Evolutionary conservation across 2,888 invertebrate genomes (phyloP), one percentile per base, ranked within the genome.

Genomic region (Eupithecia inturbata): DNA sequence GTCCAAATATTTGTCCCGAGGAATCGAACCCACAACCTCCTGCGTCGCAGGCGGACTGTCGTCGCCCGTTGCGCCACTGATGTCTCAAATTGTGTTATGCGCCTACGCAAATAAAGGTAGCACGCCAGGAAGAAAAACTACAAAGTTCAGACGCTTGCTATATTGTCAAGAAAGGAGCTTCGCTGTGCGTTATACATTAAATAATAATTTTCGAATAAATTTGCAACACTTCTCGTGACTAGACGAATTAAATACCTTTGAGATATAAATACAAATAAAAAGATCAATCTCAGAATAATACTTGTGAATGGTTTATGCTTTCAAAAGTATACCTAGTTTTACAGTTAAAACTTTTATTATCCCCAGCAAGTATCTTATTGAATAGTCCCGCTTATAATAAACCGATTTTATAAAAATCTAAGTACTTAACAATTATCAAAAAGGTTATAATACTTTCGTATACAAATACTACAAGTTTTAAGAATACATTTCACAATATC

Each of bases 81-180:
- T 5, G 39, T 14, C 45, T 5, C 53, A 22, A 22, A n/a, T 22
- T 53, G 2, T 53, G 3, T 12, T 26, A 57, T 57, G 57, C 57
- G 26, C 57, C 57, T 57, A 26, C 57, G 26, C 26, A 12, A 57
- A 57, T 26, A 57, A 57, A 1, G 57, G 22, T 26, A 26, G 26
- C 26, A 57, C 22, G 22, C n/a, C 28, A 71, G 66, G 6, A 68
- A 66, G 9, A 3, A 28, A 75, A 73, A 33, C 28, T 36, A 63
- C 49, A 26, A 26, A 31, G 28, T 68, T 76, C 49, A 60, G 68
- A 57, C 70, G 67, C 60, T 71, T 73, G 75, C 76, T 76, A 73
- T 76, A 76, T 76, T 76, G 73, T 71, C 62, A 33, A 69, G 70
- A 71, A 26, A 71, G 73, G 73, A 68, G 76, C 75, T 63, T 67